Evolutionary conservation across 2,888 invertebrate species (phyloP), one percentile per base, ranked within the genome.

Genomic region (Caenorhabditis becei): DNA sequence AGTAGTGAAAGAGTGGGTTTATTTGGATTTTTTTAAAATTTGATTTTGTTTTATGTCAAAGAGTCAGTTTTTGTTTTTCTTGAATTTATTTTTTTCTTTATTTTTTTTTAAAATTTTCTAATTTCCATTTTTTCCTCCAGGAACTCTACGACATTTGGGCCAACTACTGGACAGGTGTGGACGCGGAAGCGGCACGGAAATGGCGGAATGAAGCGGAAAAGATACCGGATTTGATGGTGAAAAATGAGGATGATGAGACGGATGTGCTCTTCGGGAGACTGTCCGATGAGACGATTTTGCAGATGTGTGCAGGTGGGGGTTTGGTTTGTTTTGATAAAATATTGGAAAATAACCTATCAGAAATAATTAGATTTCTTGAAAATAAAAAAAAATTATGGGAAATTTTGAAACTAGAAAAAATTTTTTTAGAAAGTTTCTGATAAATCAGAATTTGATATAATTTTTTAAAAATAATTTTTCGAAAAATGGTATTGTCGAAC

Each of bases 191-290:
- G 1, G 53, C 51, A 14, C 14, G 37, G 11, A 44, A 58, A 47
- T 80, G 69, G 65, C 41, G 54, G 24, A 2, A 59, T 18, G 35
- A 23, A 16, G 53, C 61, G 2, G 66, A 80, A 1, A 20, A 47
- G 5, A 67, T 77, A 16, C 65, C 70, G 35, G 81, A 81, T 11
- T 11, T 44, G 1, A 0, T 26, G n/a, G 44, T 58, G 11, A 66
- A 65, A 11, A 69, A 77, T 20, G 61, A 69, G 35, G 74, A 78
- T 16, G 82, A 82, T 32, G 69, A 82, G 32, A 69, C 62, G n/a
- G 81, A 81, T 67, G 24, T 71, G 11, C 16, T 81, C 56, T 77
- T 44, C 26, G 41, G 51, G 14, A 62, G 20, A 10, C 5, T 66
- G 14, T 35, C 67, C 1, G 61, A 77, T 51, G 35, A 56, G 18